Evolutionary conservation across 2,888 invertebrate genomes (phyloP), one percentile per base, ranked within the genome.

Genomic region (Dicyrtomina minuta): DNA sequence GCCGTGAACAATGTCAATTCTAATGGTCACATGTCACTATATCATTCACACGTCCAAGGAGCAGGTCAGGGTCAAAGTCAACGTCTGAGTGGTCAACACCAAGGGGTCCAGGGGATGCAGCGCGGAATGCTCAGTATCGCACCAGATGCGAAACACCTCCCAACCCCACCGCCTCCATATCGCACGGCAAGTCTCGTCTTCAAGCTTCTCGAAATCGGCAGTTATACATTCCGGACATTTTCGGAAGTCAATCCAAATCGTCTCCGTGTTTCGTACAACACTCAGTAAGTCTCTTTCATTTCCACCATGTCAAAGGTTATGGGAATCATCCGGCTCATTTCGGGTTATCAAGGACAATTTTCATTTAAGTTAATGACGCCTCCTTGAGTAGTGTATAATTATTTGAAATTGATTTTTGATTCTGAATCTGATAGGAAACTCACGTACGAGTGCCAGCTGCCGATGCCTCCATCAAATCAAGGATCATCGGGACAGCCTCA

Each of bases 261-360:
- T 53, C 68, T 75, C 17, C 66, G 71, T 15, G 77, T 75, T 51
- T 61, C 74, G 13, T 77, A 72, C 46, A 77, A 74, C 65, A 70
- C 74, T 24, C 75, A 77, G 77, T 77, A 73, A 74, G 75, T 70
- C 4, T 15, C 15, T 43, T n/a, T n/a, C n/a, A n/a, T n/a, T n/a
- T n/a, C n/a, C n/a, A n/a, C n/a, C n/a, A n/a, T n/a, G n/a, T n/a
- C n/a, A n/a, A n/a, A n/a, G n/a, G n/a, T n/a, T n/a, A n/a, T n/a
- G n/a, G n/a, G n/a, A n/a, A n/a, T n/a, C n/a, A n/a, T n/a, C n/a
- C n/a, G n/a, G n/a, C n/a, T n/a, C n/a, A n/a, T n/a, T n/a, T n/a
- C n/a, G n/a, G n/a, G n/a, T n/a, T n/a, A n/a, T n/a, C n/a, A n/a
- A n/a, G n/a, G n/a, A n/a, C n/a, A 10, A 39, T 60, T 15, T 10